Conservation (phyloP, 2,888 invertebrate species). For the Rhagonycha lutea region DNA sequence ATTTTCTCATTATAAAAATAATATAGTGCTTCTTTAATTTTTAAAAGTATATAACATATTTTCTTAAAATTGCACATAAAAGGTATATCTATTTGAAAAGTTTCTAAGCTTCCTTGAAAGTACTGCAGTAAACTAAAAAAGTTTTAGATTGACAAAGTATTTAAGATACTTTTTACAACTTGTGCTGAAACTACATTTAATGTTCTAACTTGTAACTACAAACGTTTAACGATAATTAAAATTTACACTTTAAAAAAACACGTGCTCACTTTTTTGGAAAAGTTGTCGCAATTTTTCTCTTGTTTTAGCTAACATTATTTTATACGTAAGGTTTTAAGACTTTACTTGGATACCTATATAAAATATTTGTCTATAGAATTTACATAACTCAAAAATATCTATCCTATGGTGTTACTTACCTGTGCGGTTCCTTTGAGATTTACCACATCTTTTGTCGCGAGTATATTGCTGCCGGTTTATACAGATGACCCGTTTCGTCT, state of each 20-base stretch:
- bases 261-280: not conserved
- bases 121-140: not conserved
- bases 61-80: not conserved
- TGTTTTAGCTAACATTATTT: not conserved
- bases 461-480: constrained; percentile 33
- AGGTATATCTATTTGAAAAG: not conserved
- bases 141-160: not conserved
- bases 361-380: constrained; percentile 8
- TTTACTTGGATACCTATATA: not conserved
- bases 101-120: not conserved
- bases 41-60: not conserved
- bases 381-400: constrained; percentile 20
- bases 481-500: constrained; percentile 12
- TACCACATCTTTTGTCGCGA: constrained; percentile 30
- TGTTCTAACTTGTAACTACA: not conserved
- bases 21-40: not conserved
- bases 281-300: not conserved
- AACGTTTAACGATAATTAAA: not conserved
- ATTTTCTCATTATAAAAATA: not conserved
- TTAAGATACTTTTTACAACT: not conserved
- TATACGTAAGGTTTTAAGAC: not conserved
- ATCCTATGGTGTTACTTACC: constrained; percentile 30
- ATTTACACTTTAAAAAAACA: not conserved
- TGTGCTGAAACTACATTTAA: not conserved
- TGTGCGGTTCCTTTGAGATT: constrained; percentile 34